Percentiles rank a stretch among this genome's conserved stretches.
Conservation (phyloP, 2,113 vertebrate genomes). For the Craseonycteris thonglongyai region DNA sequence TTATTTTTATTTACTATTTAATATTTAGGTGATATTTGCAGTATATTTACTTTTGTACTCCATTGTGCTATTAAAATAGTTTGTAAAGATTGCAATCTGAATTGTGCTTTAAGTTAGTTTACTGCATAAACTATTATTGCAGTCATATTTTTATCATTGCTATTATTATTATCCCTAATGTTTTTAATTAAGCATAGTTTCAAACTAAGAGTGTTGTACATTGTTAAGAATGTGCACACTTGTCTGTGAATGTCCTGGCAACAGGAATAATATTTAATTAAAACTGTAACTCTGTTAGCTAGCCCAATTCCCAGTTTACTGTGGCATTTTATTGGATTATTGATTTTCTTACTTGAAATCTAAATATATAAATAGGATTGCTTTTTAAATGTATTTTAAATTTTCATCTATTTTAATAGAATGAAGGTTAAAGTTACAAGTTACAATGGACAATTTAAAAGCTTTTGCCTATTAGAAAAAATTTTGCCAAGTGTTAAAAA, state of each 20-base stretch:
- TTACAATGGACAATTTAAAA: neutral
- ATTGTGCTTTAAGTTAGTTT: neutral
- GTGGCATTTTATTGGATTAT: neutral
- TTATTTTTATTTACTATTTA: constrained; percentile 22
- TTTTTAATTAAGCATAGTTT: neutral
- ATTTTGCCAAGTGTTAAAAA: neutral
- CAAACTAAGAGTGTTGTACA: neutral
- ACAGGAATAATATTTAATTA: neutral
- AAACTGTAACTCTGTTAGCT: neutral
- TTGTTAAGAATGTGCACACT: neutral
- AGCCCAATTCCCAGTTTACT: neutral
- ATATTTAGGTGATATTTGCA: constrained; percentile 11
- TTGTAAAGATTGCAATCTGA: neutral
- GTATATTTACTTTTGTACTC: neutral
- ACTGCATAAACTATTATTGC: neutral
- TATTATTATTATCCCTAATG: neutral
- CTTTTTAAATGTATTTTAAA: neutral
- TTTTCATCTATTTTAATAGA: neutral
- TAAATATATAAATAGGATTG: neutral
- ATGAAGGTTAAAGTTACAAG: neutral
- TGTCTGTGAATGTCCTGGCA: neutral
- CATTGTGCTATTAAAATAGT: neutral
- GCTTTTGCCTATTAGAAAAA: neutral
- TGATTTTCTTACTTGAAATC: neutral
- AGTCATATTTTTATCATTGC: neutral